Percentiles rank a stretch among this genome's conserved stretches.
Conservation (phyloP, 2,888 invertebrate species). For the Philaethria dido region DNA sequence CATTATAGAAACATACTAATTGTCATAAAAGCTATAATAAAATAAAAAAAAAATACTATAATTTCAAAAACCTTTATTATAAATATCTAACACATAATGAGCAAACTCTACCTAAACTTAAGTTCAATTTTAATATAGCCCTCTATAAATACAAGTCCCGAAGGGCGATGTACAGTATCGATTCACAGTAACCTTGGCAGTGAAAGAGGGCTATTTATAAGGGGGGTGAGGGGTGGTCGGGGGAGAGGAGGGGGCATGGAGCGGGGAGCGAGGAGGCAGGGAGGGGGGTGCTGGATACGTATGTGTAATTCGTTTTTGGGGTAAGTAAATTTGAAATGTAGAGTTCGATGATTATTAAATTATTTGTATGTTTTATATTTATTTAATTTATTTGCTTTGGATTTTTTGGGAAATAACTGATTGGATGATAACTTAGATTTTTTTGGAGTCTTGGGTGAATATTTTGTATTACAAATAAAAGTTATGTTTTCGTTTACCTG, state of each 20-base stretch:
- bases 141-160: conserved; percentile 13
- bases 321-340: conserved; percentile 6
- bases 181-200: conserved; percentile 70
- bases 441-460: no score
- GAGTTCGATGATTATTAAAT: not conserved
- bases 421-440: no score
- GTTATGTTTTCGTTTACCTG: no score
- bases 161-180: conserved; percentile 44
- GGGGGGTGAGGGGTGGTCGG: conserved; percentile 25
- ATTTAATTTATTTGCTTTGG: not conserved
- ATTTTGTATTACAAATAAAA: no score
- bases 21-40: no score
- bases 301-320: conserved; percentile 2
- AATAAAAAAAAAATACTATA: not conserved
- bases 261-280: no score
- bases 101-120: not conserved
- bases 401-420: no score
- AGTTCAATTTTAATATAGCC: conserved; percentile 11
- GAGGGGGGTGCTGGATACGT: no score
- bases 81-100: not conserved
- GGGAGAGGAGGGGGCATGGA: conserved; percentile 30
- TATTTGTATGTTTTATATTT: not conserved
- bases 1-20: no score
- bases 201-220: conserved; percentile 72
- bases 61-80: not conserved